These are phyloP conservation scores for Cyaniris semiargus DNA, from an alignment of 2,888 invertebrate species.

Conservation along the genomic window DNA sequence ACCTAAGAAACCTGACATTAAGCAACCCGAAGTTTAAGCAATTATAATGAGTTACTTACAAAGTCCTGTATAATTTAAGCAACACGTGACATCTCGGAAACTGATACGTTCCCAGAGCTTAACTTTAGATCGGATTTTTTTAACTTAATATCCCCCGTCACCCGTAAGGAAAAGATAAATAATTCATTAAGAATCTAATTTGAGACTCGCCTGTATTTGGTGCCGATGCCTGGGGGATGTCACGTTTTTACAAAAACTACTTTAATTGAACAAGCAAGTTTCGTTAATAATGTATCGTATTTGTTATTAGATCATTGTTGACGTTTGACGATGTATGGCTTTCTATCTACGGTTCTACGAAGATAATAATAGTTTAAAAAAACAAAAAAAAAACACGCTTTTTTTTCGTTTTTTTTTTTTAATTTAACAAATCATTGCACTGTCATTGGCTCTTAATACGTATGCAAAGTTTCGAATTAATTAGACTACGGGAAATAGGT, in stretches of 20 bases:
- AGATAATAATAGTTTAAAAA: too few relatives aligned
- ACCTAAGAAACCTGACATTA: too few relatives aligned
- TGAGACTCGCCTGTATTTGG: slow-evolving; percentile 33
- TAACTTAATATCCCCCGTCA: slow-evolving; percentile 28
- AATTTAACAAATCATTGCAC: too few relatives aligned
- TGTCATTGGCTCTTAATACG: too few relatives aligned
- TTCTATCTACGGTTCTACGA: too few relatives aligned
- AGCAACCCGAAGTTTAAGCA: too few relatives aligned
- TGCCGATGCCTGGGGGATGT: slow-evolving; percentile 31
- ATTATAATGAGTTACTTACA: too few relatives aligned
- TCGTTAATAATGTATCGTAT: slow-evolving; percentile 12
- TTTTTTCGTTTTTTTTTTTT: too few relatives aligned
- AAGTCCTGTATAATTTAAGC: not conserved
- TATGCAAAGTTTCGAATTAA: too few relatives aligned
- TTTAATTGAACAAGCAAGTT: slow-evolving; percentile 33
- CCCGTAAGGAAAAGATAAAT: slow-evolving; percentile 34
- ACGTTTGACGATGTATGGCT: not conserved
- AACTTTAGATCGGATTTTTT: slow-evolving; percentile 32
- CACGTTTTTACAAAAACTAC: slow-evolving; percentile 34
- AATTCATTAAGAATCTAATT: slow-evolving; percentile 36
- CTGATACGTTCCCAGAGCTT: slow-evolving; percentile 30
- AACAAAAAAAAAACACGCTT: too few relatives aligned
- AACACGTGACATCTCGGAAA: slow-evolving; percentile 7
- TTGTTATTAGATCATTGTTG: not conserved
- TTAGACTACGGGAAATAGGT: too few relatives aligned